Evolutionary conservation across 2,113 vertebrate species (phyloP).

Genomic region (Tenebrosternarchus preto): DNA sequence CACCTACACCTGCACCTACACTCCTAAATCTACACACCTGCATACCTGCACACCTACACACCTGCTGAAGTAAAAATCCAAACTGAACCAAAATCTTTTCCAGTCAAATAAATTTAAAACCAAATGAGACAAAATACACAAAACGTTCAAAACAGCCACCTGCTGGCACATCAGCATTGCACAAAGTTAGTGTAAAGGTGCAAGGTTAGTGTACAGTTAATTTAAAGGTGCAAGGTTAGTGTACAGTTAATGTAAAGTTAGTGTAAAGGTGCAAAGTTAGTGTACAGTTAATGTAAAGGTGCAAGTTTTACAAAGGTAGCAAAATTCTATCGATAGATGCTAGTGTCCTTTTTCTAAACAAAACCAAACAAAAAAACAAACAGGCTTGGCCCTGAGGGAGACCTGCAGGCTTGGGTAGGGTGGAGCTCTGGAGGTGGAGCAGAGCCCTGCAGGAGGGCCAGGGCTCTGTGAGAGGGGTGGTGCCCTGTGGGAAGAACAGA

Average conservation of each 20-base stretch:
- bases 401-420: too few species aligned
- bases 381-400: not conserved
- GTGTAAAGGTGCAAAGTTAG: not conserved
- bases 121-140: constrained; percentile 1
- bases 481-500: too few species aligned
- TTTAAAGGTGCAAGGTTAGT: not conserved
- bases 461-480: too few species aligned
- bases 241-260: too few species aligned
- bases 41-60: not conserved
- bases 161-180: not conserved
- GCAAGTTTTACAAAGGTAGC: not conserved
- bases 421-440: too few species aligned
- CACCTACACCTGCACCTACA: too few species aligned
- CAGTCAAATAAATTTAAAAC: not conserved
- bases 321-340: not conserved
- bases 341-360: not conserved
- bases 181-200: not conserved
- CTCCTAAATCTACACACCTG: too few species aligned
- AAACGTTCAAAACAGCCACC: constrained; percentile 15
- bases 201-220: not conserved
- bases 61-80: not conserved
- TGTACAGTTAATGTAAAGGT: too few species aligned
- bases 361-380: not conserved
- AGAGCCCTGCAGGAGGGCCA: not conserved
- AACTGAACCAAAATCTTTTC: not conserved